Evolutionary conservation across 1,140 invertebrate species (phyloP), one percentile per base, ranked within the genome.

Genomic region (Bombus superbus): DNA sequence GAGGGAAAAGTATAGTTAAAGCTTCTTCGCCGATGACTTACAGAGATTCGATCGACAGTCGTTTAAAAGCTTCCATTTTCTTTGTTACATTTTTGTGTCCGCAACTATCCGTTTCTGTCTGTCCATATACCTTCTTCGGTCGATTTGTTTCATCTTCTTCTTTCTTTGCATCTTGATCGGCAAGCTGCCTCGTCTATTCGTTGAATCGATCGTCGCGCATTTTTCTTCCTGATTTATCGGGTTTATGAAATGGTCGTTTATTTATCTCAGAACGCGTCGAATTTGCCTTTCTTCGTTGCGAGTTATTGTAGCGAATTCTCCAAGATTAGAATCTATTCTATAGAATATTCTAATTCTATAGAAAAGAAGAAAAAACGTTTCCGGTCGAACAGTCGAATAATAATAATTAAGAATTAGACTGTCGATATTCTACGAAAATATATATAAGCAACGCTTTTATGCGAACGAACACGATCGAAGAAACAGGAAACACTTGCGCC

Each of bases 1-100:
- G 57, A 78, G 35, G 35, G 40, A 15, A 59, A 28, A 59, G 8
- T 40, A n/a, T 11, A 22, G 38, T 10, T n/a, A 22, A 40, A 59
- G 75, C 66, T 79, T 32, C 40, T 79, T 66, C 57, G 25, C 18
- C 42, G 32, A 38, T 42, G 42, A 53, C 32, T 69, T 80, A 38
- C 59, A 32, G 44, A 13, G 64, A 80, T 68, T 44, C 64, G 62
- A 80, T 80, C 38, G 68, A 69, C 62, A 68, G 64, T 38, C 64
- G 47, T 35, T 75, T 35, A 40, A 83, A 38, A 75, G 72, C n/a
- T 32, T 47, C 47, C 28, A 77, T 71, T 57, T 77, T 83, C 59
- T 47, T 35, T 44, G n/a, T 28, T 32, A 42, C n/a, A 10, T 66
- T 66, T 68, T 66, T 57, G 5, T 53, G 38, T 28, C 32, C 35